phyloP scores from a whole-genome alignment of 2,113 vertebrate species.

The Alligator sinensis region DNA sequence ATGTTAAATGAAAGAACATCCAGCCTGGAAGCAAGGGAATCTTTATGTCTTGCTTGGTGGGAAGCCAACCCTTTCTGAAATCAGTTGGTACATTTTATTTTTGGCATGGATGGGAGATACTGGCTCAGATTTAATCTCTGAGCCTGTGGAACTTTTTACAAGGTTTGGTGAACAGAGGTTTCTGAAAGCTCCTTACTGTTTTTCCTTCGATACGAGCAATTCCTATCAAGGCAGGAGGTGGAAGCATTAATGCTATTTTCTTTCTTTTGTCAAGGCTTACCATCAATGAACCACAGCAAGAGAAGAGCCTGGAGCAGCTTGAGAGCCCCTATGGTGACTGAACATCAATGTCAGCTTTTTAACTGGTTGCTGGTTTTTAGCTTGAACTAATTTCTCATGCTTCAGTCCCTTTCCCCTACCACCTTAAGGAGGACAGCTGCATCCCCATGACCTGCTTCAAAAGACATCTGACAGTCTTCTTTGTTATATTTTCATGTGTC shows the following conservation, averaged over 20 bases:
- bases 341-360: conserved; percentile 44
- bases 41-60: not conserved
- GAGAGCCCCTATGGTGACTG: not conserved
- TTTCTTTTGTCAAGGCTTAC: conserved; percentile 17
- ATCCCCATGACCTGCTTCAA: conserved; percentile 6
- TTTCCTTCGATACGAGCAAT: conserved; percentile 24
- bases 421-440: conserved; percentile 26
- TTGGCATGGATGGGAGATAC: not conserved
- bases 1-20: conserved; percentile 13
- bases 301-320: not conserved
- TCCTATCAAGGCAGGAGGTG: conserved; percentile 16
- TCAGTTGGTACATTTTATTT: not conserved
- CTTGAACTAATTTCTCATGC: conserved; percentile 37
- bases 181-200: conserved; percentile 41
- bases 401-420: not conserved
- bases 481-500: not conserved
- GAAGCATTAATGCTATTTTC: conserved; percentile 34
- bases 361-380: conserved; percentile 30
- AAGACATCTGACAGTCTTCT: not conserved
- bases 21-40: not conserved
- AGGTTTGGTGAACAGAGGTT: conserved; percentile 26
- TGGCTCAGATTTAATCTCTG: not conserved
- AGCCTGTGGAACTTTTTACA: conserved; percentile 7
- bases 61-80: not conserved
- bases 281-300: not conserved